These are phyloP conservation scores for Lasioglossum vierecki DNA, from an alignment of 2,888 invertebrate species.

Conservation along the genomic window DNA sequence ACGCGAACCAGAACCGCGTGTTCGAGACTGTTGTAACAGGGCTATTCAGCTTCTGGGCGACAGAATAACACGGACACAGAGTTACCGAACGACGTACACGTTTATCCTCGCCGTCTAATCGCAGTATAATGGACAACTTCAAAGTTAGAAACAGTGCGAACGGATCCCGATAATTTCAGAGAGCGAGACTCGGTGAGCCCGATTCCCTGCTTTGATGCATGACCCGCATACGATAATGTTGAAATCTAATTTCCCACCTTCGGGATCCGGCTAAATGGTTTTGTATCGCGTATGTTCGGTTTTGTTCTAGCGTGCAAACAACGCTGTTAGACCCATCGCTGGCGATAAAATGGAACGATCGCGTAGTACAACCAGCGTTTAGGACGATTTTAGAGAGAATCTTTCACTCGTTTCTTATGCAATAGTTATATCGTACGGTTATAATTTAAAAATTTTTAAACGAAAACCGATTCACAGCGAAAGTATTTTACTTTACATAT, in stretches of 20 bases:
- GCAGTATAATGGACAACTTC: conserved; percentile 38
- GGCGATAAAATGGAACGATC: conserved; percentile 32
- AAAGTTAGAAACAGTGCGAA: conserved; percentile 38
- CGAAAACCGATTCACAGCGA: too few species aligned
- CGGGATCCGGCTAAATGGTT: conserved; percentile 17
- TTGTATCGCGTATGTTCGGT: conserved; percentile 32
- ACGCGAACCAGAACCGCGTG: not conserved
- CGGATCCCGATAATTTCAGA: conserved; percentile 34
- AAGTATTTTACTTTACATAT: too few species aligned
- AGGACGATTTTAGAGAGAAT: too few species aligned
- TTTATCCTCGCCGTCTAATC: conserved; percentile 46
- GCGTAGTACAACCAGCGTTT: not conserved
- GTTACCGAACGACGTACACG: conserved; percentile 28
- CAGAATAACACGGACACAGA: conserved; percentile 23
- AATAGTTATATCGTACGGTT: too few species aligned
- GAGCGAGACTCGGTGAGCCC: not conserved
- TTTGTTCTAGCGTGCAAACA: conserved; percentile 48
- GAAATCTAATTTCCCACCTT: conserved; percentile 49
- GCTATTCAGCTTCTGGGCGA: conserved; percentile 7
- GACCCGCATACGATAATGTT: conserved; percentile 49
- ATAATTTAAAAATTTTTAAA: too few species aligned
- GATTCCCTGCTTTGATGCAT: conserved; percentile 40
- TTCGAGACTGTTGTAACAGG: not conserved
- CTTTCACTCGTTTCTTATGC: too few species aligned
- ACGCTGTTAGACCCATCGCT: conserved; percentile 1